Base-by-base conservation (phyloP, 2,113 vertebrate species). In the Podocnemis expansa region DNA sequence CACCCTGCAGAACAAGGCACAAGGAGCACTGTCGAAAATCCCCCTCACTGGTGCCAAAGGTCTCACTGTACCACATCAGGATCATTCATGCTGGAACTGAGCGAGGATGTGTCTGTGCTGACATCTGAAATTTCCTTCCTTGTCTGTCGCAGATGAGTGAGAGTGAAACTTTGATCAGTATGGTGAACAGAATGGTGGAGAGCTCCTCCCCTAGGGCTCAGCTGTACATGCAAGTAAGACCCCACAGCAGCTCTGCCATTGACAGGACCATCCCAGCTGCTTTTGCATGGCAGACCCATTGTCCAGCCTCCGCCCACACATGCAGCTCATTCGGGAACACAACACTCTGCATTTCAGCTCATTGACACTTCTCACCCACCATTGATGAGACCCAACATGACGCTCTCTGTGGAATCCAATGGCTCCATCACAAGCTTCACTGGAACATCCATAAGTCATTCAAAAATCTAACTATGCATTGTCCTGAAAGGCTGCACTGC, bases 161-260 rank as follows among this genome's bases (percentile, higher is more conserved):
- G 96, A 98, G 98, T 29, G 98, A 98, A 96, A 98, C 98, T 96
- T 98, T 99, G 97, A 98, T 99, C 98, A 98, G 98, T 97, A 98
- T 98, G 98, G 98, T 99, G 95, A 98, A 99, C 98, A 98, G 98
- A 97, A 98, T 99, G 98, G 98, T 99, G 98, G 98, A 98, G 96
- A 98, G 97, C 97, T 98, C 98, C 94, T 98, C 98, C 97, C 98
- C 98, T 97, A 98, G 98, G 97, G 97, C 98, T 96, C 99, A 99
- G 93, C 98, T 99, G 96, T 99, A 98, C 98, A 98, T 98, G 98
- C 98, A 99, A 99, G 98, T 99, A 99, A 99, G 99, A 96, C 93
- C 97, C 91, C 96, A 16, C 97, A 93, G 95, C 94, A 96, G 96
- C 97, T 90, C 83, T 93, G 94, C 51, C 95, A 95, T 93, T 56